Percentiles rank a stretch among this genome's conserved stretches.
Evolutionary conservation across 2,113 vertebrate genomes (phyloP).

Genomic region (Nerophis ophidion): DNA sequence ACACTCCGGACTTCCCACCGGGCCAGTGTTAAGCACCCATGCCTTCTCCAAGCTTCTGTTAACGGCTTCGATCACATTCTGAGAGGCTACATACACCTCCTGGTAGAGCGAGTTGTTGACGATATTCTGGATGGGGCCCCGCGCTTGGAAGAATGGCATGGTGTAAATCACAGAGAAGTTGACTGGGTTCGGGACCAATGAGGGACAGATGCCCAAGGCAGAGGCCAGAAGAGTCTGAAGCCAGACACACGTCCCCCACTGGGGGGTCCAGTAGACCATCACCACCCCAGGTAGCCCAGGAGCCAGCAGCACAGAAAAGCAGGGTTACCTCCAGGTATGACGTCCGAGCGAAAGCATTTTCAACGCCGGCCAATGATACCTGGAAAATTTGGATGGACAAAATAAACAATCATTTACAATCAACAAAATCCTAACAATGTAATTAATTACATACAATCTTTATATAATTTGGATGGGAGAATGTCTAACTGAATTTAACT

Average conservation of each 20-base stretch:
- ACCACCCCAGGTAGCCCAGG: constrained; percentile 38
- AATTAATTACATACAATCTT: no score
- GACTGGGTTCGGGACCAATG: constrained; percentile 59
- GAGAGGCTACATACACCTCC: constrained; percentile 80
- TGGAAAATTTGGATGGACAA: constrained; percentile 14
- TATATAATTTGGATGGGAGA: no score
- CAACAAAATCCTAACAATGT: no score
- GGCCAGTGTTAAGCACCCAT: constrained; percentile 77
- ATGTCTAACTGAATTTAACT: no score
- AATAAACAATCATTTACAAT: not conserved
- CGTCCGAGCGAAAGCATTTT: constrained; percentile 51
- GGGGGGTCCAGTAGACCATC: constrained; percentile 65
- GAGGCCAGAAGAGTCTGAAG: constrained; percentile 60
- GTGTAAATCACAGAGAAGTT: constrained; percentile 78
- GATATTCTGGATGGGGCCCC: constrained; percentile 77
- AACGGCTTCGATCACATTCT: constrained; percentile 80
- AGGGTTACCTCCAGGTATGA: constrained; percentile 59
- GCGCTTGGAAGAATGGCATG: constrained; percentile 73
- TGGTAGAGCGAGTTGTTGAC: constrained; percentile 67
- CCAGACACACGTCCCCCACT: constrained; percentile 64
- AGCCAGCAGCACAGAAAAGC: constrained; percentile 27
- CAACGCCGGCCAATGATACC: constrained; percentile 20
- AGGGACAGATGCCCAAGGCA: constrained; percentile 65
- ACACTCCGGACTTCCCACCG: constrained; percentile 75
- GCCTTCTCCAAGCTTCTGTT: constrained; percentile 67